These are phyloP conservation scores for Aphodius granarius DNA, from an alignment of 2,888 invertebrate species.

Conservation along the genomic window DNA sequence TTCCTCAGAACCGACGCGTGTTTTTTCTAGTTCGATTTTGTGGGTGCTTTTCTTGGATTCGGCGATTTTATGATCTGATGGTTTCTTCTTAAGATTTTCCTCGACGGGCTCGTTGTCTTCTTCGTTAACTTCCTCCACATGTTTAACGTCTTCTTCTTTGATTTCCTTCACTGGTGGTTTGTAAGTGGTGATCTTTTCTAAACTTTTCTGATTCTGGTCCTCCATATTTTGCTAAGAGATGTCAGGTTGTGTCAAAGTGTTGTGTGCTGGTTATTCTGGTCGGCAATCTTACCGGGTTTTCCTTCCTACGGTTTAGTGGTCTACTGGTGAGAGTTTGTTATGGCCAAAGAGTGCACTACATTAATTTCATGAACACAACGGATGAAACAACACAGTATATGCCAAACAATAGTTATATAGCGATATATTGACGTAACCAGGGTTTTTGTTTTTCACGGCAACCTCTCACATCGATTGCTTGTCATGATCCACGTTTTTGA, in stretches of 20 bases:
- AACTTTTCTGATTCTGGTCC: background rate
- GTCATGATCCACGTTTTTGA: no score
- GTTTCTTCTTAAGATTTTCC: no score
- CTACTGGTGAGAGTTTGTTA: background rate
- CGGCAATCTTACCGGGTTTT: background rate
- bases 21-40: background rate
- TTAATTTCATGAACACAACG: constrained; percentile 2
- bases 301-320: background rate
- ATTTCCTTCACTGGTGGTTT: background rate
- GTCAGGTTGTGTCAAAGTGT: background rate
- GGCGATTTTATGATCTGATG: background rate
- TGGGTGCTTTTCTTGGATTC: background rate
- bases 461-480: no score
- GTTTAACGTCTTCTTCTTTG: background rate
- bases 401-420: constrained; percentile 4
- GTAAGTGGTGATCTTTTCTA: background rate
- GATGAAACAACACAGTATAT: background rate
- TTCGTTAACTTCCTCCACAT: no score
- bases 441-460: background rate
- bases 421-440: background rate
- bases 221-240: background rate
- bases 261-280: background rate
- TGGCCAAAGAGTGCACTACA: background rate
- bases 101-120: no score
- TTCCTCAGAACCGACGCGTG: background rate